Evolutionary conservation across 2,113 vertebrate genomes (phyloP).

Genomic region (Etheostoma cragini): DNA sequence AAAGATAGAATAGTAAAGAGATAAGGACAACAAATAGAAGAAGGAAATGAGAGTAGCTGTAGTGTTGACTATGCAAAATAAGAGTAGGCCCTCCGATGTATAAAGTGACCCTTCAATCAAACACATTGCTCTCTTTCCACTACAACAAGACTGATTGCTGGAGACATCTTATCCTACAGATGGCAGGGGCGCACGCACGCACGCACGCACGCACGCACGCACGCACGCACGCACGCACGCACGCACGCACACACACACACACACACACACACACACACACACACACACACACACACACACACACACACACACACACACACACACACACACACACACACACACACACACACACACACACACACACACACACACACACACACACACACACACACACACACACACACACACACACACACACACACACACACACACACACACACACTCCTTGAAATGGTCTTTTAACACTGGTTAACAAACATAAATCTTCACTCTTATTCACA

Average conservation of each 20-base stretch:
- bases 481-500: slow-evolving; percentile 12
- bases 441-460: slow-evolving; percentile 26
- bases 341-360: slow-evolving; percentile 8
- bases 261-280: background rate
- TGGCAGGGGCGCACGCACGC: slow-evolving; percentile 14
- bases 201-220: slow-evolving; percentile 20
- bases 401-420: background rate
- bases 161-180: slow-evolving; percentile 63
- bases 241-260: slow-evolving; percentile 10
- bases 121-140: slow-evolving; percentile 49
- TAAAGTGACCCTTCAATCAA: slow-evolving; percentile 82
- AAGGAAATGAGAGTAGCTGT: slow-evolving; percentile 49
- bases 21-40: slow-evolving; percentile 61
- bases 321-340: slow-evolving; percentile 9
- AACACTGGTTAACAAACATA: slow-evolving; percentile 17
- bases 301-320: background rate
- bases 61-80: slow-evolving; percentile 62
- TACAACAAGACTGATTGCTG: slow-evolving; percentile 71
- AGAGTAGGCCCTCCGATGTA: slow-evolving; percentile 59
- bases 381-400: slow-evolving; percentile 2
- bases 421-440: slow-evolving; percentile 9
- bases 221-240: background rate
- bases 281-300: slow-evolving; percentile 9
- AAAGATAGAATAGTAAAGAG: slow-evolving; percentile 29
- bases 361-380: slow-evolving; percentile 7